Evolutionary conservation across 2,113 vertebrate genomes (phyloP).

Genomic region (Centropus unirufus): DNA sequence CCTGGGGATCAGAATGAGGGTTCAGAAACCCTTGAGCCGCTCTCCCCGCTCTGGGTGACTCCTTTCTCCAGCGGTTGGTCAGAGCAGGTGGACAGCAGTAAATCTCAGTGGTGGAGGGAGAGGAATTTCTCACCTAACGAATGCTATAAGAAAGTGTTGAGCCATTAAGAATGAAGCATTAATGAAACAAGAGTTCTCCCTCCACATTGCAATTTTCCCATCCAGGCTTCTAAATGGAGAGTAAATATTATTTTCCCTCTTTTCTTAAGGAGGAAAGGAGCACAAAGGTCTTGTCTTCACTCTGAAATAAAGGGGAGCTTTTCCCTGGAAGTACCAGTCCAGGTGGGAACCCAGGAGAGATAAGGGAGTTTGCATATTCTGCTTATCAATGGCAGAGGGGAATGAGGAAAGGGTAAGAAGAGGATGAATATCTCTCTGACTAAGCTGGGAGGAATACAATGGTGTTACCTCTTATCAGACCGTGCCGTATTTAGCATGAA

Average conservation of each 20-base stretch:
- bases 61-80: not conserved
- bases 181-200: not conserved
- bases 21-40: not conserved
- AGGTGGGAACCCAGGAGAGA: not conserved
- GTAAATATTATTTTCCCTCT: not conserved
- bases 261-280: not conserved
- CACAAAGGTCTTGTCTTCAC: not conserved
- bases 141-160: not conserved
- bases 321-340: not conserved
- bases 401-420: constrained; percentile 28
- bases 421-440: not conserved
- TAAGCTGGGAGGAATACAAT: not conserved
- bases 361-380: not conserved
- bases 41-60: not conserved
- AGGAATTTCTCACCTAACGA: not conserved
- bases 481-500: not conserved
- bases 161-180: not conserved
- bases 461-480: not conserved
- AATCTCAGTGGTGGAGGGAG: not conserved
- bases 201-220: not conserved
- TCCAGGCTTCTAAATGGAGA: not conserved
- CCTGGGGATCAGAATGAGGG: not conserved
- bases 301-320: not conserved
- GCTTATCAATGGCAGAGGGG: not conserved
- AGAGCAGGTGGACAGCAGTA: not conserved